Conservation (phyloP, 2,113 vertebrate genomes). For the Sapayoa aenigma region DNA sequence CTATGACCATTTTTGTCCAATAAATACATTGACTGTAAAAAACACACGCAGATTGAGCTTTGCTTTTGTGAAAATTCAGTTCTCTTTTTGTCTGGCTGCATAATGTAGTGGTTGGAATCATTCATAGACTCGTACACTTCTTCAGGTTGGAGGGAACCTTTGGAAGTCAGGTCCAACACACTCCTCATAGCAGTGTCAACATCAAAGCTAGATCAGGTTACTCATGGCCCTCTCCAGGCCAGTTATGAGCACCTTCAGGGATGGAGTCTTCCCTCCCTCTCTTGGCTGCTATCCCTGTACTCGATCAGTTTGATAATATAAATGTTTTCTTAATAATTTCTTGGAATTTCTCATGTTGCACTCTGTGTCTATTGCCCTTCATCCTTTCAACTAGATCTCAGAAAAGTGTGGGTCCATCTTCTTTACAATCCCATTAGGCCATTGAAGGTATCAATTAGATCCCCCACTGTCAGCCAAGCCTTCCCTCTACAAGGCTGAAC, state of each 20-base stretch:
- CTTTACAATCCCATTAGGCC: background rate
- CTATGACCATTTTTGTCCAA: background rate
- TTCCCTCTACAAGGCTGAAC: background rate
- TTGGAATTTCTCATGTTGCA: background rate
- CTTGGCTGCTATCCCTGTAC: background rate
- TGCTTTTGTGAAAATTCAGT: background rate
- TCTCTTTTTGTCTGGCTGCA: background rate
- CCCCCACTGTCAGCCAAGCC: accelerated
- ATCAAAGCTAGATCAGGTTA: background rate
- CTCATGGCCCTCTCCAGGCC: background rate
- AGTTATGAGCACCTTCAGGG: background rate
- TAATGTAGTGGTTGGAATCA: background rate
- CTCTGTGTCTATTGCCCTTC: background rate
- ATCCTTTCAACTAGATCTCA: background rate
- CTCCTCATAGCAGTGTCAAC: background rate
- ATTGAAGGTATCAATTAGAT: background rate
- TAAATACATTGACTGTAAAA: background rate
- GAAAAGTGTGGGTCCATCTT: background rate
- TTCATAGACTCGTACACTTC: background rate
- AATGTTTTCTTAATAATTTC: background rate
- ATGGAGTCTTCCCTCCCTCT: background rate
- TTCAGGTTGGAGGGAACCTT: background rate
- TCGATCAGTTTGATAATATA: background rate
- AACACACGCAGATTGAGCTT: background rate
- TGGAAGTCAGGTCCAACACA: background rate